Base-by-base conservation (phyloP, 2,113 vertebrate genomes). In the Panthera uncia region DNA sequence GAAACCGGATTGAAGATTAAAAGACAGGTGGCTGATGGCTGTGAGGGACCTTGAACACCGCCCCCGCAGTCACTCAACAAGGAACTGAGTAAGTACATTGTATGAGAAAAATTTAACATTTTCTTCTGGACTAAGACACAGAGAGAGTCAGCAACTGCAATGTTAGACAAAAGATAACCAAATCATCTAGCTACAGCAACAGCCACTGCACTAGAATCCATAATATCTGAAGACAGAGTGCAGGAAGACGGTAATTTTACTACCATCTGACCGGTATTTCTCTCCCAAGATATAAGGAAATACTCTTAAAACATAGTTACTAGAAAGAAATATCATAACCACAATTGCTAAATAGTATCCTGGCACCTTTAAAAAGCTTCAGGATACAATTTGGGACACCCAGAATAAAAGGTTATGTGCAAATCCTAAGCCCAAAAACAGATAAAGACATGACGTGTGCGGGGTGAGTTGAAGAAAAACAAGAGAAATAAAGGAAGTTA, bases 11-110 rank as follows among this genome's bases (percentile, higher is more conserved):
- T 89, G 57, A 50, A 79, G 66, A 71, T 82, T 41, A 69, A 50
- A 88, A 73, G 29, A 55, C 27, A 74, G 10, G 23, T 15, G 66
- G 63, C 50, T 82, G 84, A 80, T 50, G n/a, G 29, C 6, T 86
- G 31, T 45, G 89, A 91, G 84, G 65, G 31, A n/a, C 27, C 50
- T 65, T 93, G 55, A 86, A 89, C 14, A 65, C 36, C 80, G 3
- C 25, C 41, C 6, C 66, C 83, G 61, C 50, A 41, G 55, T 93
- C 73, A 82, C 83, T 94, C 57, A 71, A 38, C 38, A 95, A 81
- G 36, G 33, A 86, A 68, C 12, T 94, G 19, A 93, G n/a, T 68
- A 71, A 57, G 71, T 76, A 92, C 95, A 95, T 1, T 95, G 73
- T 31, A 15, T 38, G 57, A 93, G n/a, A 33, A 93, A 91, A 93